phyloP scores from a whole-genome alignment of 2,797 vertebrate genomes.

The Amblyraja radiata region DNA sequence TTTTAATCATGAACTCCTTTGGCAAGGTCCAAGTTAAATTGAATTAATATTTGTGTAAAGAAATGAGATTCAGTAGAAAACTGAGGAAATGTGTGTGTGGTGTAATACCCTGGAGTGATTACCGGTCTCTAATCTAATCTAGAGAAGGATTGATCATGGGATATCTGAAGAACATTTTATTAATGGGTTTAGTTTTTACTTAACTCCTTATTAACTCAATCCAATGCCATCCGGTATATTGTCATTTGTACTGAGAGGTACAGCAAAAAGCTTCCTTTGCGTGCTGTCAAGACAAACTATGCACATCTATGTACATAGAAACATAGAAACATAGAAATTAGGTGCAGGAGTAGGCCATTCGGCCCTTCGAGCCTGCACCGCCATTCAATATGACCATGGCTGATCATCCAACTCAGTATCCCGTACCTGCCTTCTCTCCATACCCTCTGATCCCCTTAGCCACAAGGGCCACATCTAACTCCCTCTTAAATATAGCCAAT shows the following conservation, averaged over 20 bases:
- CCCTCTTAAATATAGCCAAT: too few species aligned
- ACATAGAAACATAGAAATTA: too few species aligned
- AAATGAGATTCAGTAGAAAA: not conserved
- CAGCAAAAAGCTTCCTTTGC: not conserved
- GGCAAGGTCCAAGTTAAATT: not conserved
- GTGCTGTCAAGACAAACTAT: not conserved
- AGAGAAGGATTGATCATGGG: slow-evolving; percentile 1
- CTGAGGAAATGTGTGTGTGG: not conserved
- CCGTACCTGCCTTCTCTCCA: too few species aligned
- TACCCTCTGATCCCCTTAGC: too few species aligned
- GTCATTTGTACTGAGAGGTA: too few species aligned
- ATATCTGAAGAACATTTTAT: not conserved
- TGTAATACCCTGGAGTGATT: not conserved
- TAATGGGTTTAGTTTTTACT: not conserved
- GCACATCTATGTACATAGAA: too few species aligned
- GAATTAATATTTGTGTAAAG: not conserved
- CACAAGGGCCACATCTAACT: too few species aligned
- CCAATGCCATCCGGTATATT: not conserved
- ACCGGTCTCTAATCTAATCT: not conserved
- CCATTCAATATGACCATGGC: too few species aligned
- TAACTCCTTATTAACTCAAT: not conserved
- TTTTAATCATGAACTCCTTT: not conserved
- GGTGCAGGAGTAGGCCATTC: too few species aligned
- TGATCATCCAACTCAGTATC: too few species aligned
- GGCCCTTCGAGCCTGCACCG: too few species aligned